Conservation (phyloP, 2,797 vertebrate genomes). For the Halcyon badia region DNA sequence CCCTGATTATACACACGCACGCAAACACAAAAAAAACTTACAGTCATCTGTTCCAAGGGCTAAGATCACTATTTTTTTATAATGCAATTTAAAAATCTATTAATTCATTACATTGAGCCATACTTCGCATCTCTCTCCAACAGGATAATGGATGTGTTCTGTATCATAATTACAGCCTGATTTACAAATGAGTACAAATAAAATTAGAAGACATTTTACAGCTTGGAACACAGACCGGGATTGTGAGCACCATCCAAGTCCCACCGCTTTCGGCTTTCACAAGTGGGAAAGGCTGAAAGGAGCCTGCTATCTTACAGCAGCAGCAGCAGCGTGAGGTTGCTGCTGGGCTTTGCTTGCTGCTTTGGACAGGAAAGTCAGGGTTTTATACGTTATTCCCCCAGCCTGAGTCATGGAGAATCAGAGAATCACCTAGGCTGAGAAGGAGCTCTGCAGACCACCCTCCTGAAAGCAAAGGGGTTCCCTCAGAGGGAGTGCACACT, state of each 20-base stretch:
- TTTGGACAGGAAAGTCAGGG: not conserved
- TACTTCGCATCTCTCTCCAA: constrained; percentile 72
- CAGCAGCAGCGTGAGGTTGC: not conserved
- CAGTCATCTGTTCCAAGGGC: constrained; percentile 75
- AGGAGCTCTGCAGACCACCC: not conserved
- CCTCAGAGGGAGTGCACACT: not conserved
- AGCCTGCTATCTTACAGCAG: not conserved
- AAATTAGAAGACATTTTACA: constrained; percentile 75
- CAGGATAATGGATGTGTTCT: constrained; percentile 72
- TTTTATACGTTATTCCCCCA: not conserved
- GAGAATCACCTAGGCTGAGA: not conserved
- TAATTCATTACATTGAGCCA: constrained; percentile 74
- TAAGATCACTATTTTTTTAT: constrained; percentile 73
- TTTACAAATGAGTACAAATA: constrained; percentile 74
- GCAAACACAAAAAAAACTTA: constrained; percentile 65
- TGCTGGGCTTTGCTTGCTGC: not conserved
- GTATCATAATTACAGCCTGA: constrained; percentile 73
- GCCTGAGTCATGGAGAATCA: not conserved
- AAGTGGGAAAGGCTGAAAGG: constrained; percentile 19
- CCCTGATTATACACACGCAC: constrained; percentile 52
- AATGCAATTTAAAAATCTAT: constrained; percentile 76
- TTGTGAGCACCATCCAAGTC: constrained; percentile 69
- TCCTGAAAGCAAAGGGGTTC: not conserved
- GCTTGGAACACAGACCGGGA: constrained; percentile 68
- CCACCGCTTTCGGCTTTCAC: constrained; percentile 17